Base-by-base conservation (phyloP, 2,797 vertebrate species). In the Oryzias dopingdopingensis region DNA sequence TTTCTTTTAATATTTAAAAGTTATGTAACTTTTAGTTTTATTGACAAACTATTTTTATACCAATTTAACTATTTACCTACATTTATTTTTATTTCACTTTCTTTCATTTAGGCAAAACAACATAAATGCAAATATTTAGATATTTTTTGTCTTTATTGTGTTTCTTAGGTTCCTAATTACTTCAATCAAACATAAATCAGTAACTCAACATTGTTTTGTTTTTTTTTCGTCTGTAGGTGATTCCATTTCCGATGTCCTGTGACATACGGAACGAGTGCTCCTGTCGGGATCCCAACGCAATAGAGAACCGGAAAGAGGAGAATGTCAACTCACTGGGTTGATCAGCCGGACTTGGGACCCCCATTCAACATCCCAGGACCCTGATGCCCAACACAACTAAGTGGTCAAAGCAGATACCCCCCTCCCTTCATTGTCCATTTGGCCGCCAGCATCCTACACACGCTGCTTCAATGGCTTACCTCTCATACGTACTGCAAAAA, bases 201-300 rank as follows among this genome's bases (percentile, higher is more conserved):
- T 49, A 42, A 26, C 3, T 6, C 17, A 14, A 32, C 10, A 37
- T 4, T 37, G 13, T 16, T 3, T 15, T 14, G 63, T n/a, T 67
- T 14, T 79, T 26, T 72, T 42, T 17, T 59, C 14, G 72, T 20
- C 65, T 37, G 10, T 37, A 99, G 97, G 96, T 99, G 80, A 96
- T 94, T 57, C 96, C 95, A 0, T 99, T 99, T 76, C 96, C 96
- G 48, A 95, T 95, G 92, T 96, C 94, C 59, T 99, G 97, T 69
- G 95, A 99, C 83, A 85, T 94, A 18, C 91, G 93, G 79, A 92
- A 92, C 59, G 96, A 98, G 49, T 99, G 97, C 70, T 94, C 96
- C 80, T 99, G 97, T 72, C 92, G 94, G 70, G 96, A 99, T 74
- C 95, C 95, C 42, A 90, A 92, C 0, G 94, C 96, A 52, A 86